phyloP scores from a whole-genome alignment of 2,113 vertebrate species.

The Oncorhynchus keta region DNA sequence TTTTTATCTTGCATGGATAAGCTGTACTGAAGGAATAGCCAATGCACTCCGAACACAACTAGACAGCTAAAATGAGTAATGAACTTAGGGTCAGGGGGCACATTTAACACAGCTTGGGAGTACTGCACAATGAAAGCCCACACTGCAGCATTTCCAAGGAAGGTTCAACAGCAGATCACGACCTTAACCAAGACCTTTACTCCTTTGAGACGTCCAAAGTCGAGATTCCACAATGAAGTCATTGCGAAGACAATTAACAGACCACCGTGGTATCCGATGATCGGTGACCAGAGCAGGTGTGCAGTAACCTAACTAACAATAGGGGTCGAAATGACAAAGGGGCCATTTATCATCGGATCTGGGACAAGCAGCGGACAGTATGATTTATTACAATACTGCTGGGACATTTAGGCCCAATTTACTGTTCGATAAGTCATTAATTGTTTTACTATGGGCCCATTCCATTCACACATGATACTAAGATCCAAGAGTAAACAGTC shows the following conservation, averaged over 20 bases:
- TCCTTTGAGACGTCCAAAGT: slow-evolving; percentile 22
- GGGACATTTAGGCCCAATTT: slow-evolving; percentile 19
- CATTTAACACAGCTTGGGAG: slow-evolving; percentile 33
- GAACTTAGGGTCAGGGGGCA: slow-evolving; percentile 65
- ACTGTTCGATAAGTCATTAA: too few relatives aligned
- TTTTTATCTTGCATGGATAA: slow-evolving; percentile 39
- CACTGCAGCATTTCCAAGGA: slow-evolving; percentile 28
- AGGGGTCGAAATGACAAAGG: slow-evolving; percentile 36
- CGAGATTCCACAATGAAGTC: slow-evolving; percentile 34
- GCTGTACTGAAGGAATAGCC: slow-evolving; percentile 59
- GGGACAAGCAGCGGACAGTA: slow-evolving; percentile 49
- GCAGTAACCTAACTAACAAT: slow-evolving; percentile 17
- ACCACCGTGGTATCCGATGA: slow-evolving; percentile 32
- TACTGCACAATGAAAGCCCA: slow-evolving; percentile 25
- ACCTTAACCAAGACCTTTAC: slow-evolving; percentile 52
- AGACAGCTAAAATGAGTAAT: slow-evolving; percentile 62
- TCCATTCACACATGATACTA: not conserved
- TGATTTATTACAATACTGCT: slow-evolving; percentile 68
- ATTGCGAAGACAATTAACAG: slow-evolving; percentile 43
- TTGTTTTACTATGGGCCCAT: not conserved
- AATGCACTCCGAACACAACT: slow-evolving; percentile 11
- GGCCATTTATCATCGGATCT: slow-evolving; percentile 62
- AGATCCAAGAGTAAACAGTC: too few relatives aligned
- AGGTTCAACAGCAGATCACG: slow-evolving; percentile 67
- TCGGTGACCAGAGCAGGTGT: slow-evolving; percentile 6